Percentiles rank a stretch among this genome's conserved stretches.
Conservation (phyloP, 1,140 invertebrate species). For the Drosophila arawakana region DNA sequence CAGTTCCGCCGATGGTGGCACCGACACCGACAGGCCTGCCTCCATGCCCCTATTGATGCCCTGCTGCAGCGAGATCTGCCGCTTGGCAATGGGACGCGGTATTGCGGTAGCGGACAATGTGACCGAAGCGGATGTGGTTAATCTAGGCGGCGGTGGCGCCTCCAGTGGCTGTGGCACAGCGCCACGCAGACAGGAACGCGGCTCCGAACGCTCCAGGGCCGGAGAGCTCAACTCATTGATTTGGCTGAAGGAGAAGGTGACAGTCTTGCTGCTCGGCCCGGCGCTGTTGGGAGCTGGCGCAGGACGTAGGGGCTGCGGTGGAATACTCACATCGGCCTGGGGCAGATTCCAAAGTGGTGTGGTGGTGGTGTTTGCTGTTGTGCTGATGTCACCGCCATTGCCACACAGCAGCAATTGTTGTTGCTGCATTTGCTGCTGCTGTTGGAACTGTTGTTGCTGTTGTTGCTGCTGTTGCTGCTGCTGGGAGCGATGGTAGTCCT, state of each 20-base stretch:
- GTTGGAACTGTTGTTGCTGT: slow-evolving; percentile 11
- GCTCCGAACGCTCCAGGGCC: slow-evolving; percentile 24
- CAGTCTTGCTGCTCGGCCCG: slow-evolving; percentile 64
- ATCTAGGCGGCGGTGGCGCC: slow-evolving; percentile 83
- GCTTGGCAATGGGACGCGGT: slow-evolving; percentile 72
- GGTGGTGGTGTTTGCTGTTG: slow-evolving; percentile 42
- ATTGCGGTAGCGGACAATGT: slow-evolving; percentile 68
- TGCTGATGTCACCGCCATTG: slow-evolving; percentile 64
- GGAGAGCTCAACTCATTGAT: slow-evolving; percentile 55
- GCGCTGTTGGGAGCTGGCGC: slow-evolving; percentile 78
- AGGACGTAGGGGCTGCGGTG: slow-evolving; percentile 84
- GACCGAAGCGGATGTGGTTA: slow-evolving; percentile 72
- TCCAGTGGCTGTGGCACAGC: slow-evolving; percentile 68
- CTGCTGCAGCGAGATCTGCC: slow-evolving; percentile 68
- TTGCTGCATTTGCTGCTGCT: slow-evolving; percentile 10
- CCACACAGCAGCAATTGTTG: slow-evolving; percentile 2
- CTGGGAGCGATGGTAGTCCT: slow-evolving; percentile 64
- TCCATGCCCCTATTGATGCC: slow-evolving; percentile 40
- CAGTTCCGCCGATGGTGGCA: not conserved
- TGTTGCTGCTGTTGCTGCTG: slow-evolving; percentile 30
- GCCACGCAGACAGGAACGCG: slow-evolving; percentile 42
- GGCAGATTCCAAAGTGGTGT: slow-evolving; percentile 80
- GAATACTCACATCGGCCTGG: slow-evolving; percentile 79
- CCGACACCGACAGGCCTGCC: not conserved
- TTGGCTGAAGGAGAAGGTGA: slow-evolving; percentile 73